These are phyloP conservation scores for Cyprinodon diabolis DNA, from an alignment of 2,797 vertebrate species.

Conservation along the genomic window DNA sequence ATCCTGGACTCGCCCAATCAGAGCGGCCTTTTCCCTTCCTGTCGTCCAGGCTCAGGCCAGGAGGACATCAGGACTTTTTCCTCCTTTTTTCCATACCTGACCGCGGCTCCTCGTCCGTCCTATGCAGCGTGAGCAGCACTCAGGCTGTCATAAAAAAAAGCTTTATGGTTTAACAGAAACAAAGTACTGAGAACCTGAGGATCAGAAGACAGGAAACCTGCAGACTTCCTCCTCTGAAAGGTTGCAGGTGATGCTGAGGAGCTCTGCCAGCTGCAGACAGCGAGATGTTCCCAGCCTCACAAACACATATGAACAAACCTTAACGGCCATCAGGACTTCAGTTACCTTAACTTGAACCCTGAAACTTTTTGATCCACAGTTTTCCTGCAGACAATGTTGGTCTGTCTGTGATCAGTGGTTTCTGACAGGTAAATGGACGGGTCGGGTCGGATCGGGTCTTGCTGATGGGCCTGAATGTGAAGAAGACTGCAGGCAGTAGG, in stretches of 20 bases:
- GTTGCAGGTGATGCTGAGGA: not conserved
- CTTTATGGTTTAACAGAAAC: not conserved
- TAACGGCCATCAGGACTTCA: not conserved
- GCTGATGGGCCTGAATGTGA: conserved; percentile 8
- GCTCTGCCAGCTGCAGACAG: not conserved
- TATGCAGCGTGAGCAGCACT: not conserved
- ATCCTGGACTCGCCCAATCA: not conserved
- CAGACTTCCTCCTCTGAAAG: not conserved
- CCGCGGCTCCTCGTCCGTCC: not conserved
- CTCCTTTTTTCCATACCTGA: not conserved
- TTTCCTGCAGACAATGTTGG: not conserved
- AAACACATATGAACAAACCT: not conserved
- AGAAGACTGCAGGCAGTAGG: conserved; percentile 17
- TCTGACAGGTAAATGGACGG: not conserved
- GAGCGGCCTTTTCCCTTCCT: not conserved
- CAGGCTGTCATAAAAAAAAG: not conserved
- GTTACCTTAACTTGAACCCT: not conserved
- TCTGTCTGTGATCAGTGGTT: not conserved
- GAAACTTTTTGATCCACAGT: not conserved
- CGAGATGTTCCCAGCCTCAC: not conserved
- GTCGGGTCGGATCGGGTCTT: fast-evolving
- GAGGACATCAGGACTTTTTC: not conserved
- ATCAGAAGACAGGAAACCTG: not conserved
- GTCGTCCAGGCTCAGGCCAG: not conserved
- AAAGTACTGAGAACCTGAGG: not conserved